Evolutionary conservation across 2,113 vertebrate genomes (phyloP).

Genomic region (Galbula dea): DNA sequence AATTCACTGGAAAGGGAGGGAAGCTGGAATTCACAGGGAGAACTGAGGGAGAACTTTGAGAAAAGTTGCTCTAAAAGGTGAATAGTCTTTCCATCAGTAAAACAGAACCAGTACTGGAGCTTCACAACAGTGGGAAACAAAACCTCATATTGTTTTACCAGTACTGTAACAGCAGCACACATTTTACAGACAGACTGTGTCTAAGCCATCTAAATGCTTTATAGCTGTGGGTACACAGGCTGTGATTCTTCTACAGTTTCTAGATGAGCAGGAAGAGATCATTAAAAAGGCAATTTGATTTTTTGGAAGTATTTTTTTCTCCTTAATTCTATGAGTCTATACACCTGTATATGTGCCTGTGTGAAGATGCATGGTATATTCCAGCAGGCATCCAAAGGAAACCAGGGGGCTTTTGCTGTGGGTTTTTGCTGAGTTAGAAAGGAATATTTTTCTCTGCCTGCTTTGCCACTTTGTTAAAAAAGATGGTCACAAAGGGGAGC

Average conservation of each 20-base stretch:
- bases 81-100: neutral
- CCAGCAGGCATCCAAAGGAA: neutral
- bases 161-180: neutral
- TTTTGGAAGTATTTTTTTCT: neutral
- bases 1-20: neutral
- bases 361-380: neutral
- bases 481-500: neutral
- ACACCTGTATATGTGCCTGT: accelerated
- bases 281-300: neutral
- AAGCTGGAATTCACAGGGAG: neutral
- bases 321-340: neutral
- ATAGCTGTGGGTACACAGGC: accelerated
- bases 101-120: neutral
- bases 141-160: neutral
- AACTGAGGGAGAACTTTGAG: neutral
- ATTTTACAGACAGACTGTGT: neutral
- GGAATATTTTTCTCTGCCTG: neutral
- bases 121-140: neutral
- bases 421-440: neutral
- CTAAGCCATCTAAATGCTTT: neutral
- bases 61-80: neutral
- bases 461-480: neutral
- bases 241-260: neutral
- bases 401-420: neutral
- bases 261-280: neutral